Percentiles rank a stretch among this genome's conserved stretches.
Conservation (phyloP, 2,113 vertebrate species). For the Hippolais icterina region DNA sequence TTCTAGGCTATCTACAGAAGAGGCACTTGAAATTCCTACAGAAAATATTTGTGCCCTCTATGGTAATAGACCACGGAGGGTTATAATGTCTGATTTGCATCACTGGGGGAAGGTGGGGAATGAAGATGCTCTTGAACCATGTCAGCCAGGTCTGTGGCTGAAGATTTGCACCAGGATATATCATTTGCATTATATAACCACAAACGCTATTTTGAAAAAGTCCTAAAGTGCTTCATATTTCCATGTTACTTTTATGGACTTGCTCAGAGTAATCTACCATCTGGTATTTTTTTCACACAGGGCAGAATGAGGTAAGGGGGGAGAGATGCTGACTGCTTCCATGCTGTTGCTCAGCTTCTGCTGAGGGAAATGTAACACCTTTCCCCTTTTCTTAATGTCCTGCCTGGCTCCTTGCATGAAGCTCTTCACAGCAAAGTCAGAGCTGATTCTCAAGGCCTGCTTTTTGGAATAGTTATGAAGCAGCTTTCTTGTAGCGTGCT, state of each 20-base stretch:
- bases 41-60: not conserved
- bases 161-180: not conserved
- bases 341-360: not conserved
- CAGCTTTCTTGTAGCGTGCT: not conserved
- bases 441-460: not conserved
- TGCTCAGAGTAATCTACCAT: not conserved
- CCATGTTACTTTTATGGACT: not conserved
- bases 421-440: not conserved
- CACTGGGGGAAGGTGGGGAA: not conserved
- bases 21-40: not conserved
- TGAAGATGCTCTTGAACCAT: not conserved
- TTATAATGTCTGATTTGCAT: not conserved
- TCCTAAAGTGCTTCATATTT: not conserved
- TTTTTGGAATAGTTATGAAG: not conserved
- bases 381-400: not conserved
- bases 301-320: not conserved
- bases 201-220: not conserved
- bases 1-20: not conserved
- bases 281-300: not conserved
- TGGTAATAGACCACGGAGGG: not conserved
- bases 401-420: not conserved
- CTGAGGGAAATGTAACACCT: not conserved
- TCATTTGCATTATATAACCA: not conserved
- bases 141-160: not conserved
- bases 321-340: not conserved